These are phyloP conservation scores for Drosophila micromelanica DNA, from an alignment of 1,140 invertebrate genomes.

Conservation along the genomic window DNA sequence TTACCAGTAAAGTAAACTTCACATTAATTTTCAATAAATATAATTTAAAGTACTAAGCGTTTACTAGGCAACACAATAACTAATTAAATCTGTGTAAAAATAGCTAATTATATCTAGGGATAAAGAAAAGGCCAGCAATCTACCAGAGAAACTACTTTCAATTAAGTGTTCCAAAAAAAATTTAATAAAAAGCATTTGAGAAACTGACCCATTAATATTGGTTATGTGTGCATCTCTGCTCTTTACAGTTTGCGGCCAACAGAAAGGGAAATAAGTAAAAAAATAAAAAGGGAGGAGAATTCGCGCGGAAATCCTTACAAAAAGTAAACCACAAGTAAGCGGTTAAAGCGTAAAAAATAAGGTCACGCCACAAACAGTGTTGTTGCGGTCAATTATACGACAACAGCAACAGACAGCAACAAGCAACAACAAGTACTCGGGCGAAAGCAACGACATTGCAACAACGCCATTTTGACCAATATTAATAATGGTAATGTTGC, in stretches of 20 bases:
- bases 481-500: slow-evolving; percentile 79
- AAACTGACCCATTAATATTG: slow-evolving; percentile 14
- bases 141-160: no score
- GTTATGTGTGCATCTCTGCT: slow-evolving; percentile 15
- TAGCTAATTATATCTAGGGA: no score
- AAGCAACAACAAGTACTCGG: slow-evolving; percentile 29
- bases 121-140: no score
- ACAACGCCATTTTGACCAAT: slow-evolving; percentile 76
- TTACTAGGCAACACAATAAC: no score
- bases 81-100: no score
- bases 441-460: slow-evolving; percentile 55
- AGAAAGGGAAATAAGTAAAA: slow-evolving; percentile 40
- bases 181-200: not conserved
- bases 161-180: no score
- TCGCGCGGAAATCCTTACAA: slow-evolving; percentile 14
- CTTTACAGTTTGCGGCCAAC: slow-evolving; percentile 54
- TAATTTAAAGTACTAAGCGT: no score
- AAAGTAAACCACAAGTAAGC: slow-evolving; percentile 6
- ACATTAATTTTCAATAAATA: no score
- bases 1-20: not conserved
- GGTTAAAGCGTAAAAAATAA: slow-evolving; percentile 37
- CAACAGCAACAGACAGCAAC: slow-evolving; percentile 16
- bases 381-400: slow-evolving; percentile 69
- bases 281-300: not conserved
- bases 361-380: slow-evolving; percentile 69